Evolutionary conservation across 1,140 invertebrate species (phyloP).

Genomic region (Teleopsis dalmanni): DNA sequence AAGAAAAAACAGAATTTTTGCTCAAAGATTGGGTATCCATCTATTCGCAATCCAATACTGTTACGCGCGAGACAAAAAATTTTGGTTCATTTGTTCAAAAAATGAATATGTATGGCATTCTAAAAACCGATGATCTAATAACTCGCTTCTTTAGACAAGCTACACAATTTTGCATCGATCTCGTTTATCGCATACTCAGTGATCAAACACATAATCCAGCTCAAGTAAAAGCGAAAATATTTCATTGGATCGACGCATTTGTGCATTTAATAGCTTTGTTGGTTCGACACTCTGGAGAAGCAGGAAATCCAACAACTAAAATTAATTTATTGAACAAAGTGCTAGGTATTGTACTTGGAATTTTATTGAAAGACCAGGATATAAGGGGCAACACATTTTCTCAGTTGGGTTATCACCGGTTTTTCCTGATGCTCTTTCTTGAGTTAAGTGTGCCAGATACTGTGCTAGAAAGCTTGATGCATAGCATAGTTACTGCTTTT

Average conservation of each 20-base stretch:
- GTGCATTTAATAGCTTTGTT: conserved; percentile 88
- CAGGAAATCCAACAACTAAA: conserved; percentile 84
- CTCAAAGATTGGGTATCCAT: conserved; percentile 92
- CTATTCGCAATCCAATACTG: conserved; percentile 58
- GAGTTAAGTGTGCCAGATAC: conserved; percentile 92
- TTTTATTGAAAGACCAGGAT: conserved; percentile 92
- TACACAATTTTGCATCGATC: conserved; percentile 93
- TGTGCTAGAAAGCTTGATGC: conserved; percentile 55
- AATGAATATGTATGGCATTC: conserved; percentile 93
- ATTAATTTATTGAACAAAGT: conserved; percentile 95
- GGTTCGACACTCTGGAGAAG: conserved; percentile 92
- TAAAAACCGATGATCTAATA: conserved; percentile 96
- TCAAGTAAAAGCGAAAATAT: conserved; percentile 81
- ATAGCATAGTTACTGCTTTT: conserved; percentile 68
- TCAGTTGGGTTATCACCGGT: conserved; percentile 93
- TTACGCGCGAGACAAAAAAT: conserved; percentile 85
- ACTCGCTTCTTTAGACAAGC: conserved; percentile 94
- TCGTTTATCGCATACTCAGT: conserved; percentile 73
- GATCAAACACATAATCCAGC: conserved; percentile 51
- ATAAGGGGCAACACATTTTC: conserved; percentile 82
- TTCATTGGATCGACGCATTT: conserved; percentile 91
- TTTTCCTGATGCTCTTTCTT: conserved; percentile 95
- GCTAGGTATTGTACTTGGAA: conserved; percentile 90
- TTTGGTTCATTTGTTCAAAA: conserved; percentile 90
- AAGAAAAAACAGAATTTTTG: conserved; percentile 91